These are phyloP conservation scores for Pristis pectinata DNA, from an alignment of 2,797 vertebrate species.

Conservation along the genomic window DNA sequence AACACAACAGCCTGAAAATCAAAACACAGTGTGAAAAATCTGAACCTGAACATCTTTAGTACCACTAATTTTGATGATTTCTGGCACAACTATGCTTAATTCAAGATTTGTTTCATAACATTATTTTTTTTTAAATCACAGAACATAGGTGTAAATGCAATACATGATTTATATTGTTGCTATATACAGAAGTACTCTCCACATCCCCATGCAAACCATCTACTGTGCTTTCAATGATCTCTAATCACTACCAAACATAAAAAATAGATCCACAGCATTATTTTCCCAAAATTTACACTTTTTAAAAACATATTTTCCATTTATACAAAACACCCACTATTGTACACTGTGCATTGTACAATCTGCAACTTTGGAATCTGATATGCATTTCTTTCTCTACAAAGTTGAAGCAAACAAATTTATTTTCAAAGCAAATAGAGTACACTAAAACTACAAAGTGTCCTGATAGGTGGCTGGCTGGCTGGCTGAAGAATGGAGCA, in stretches of 20 bases:
- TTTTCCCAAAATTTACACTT: slow-evolving; percentile 35
- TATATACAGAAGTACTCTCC: slow-evolving; percentile 19
- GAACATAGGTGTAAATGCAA: slow-evolving; percentile 6
- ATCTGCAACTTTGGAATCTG: slow-evolving; percentile 32
- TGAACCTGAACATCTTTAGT: slow-evolving; percentile 1
- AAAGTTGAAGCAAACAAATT: neutral
- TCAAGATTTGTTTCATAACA: neutral
- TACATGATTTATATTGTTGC: neutral
- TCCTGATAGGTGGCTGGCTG: neutral
- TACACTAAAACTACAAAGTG: neutral
- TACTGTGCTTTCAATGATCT: slow-evolving; percentile 23
- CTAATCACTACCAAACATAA: slow-evolving; percentile 29
- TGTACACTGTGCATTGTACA: slow-evolving; percentile 33
- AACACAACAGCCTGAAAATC: slow-evolving; percentile 33
- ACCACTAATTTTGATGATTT: neutral
- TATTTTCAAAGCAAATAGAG: slow-evolving; percentile 11
- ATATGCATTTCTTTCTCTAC: slow-evolving; percentile 22
- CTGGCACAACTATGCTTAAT: slow-evolving; percentile 36
- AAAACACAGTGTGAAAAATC: slow-evolving; percentile 20
- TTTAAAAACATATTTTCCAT: slow-evolving; percentile 35
- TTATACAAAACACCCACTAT: slow-evolving; percentile 34
- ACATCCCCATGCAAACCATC: slow-evolving; percentile 29
- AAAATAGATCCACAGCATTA: slow-evolving; percentile 37
- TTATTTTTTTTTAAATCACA: neutral
- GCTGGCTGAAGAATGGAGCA: neutral